Base-by-base conservation (phyloP, 2,113 vertebrate species). In the Bujurquina vittata region DNA sequence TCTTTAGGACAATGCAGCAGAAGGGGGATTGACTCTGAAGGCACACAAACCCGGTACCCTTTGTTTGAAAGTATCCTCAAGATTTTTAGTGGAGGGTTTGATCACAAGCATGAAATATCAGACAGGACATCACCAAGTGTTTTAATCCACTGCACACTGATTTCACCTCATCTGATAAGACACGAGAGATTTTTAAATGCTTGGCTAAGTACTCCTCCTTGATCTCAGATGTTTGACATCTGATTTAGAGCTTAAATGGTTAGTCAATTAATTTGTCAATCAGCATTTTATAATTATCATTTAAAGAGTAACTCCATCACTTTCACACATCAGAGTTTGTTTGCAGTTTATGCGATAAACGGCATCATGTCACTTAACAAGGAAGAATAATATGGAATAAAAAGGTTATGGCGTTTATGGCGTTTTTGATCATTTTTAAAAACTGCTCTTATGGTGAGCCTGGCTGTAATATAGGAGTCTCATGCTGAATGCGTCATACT, bases 21-120 rank as follows among this genome's bases (percentile, higher is more conserved):
- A 85, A 92, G 88, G 78, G 79, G 84, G 67, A 77, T 20, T 10
- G 31, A 81, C 56, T 77, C 65, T 83, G 79, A 87, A 79, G 63
- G 52, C 82, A 62, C 37, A 62, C 72, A 80, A 87, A 84, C 73
- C 79, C 73, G 17, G 55, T 12, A 62, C 26, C 75, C 67, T 84
- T 81, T 74, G 54, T 88, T 49, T 79, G 54, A 60, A 55, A 80
- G 57, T 33, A 54, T 55, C 52, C 31, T 4, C 12, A 67, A 77
- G 46, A 43, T 26, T 55, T 43, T 58, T 10, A 67, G 5, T 11
- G 17, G 65, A 80, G 67, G 26, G 46, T 72, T 72, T 72, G 67
- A 72, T 72, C 67, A 72, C 26, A 72, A 72, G 46, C 67, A 52
- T 72, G 46, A 57, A 84, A 33, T 43, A n/a, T 73, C 63, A 80